Evolutionary conservation across 2,888 invertebrate genomes (phyloP).

Genomic region (Heliconius cydno): DNA sequence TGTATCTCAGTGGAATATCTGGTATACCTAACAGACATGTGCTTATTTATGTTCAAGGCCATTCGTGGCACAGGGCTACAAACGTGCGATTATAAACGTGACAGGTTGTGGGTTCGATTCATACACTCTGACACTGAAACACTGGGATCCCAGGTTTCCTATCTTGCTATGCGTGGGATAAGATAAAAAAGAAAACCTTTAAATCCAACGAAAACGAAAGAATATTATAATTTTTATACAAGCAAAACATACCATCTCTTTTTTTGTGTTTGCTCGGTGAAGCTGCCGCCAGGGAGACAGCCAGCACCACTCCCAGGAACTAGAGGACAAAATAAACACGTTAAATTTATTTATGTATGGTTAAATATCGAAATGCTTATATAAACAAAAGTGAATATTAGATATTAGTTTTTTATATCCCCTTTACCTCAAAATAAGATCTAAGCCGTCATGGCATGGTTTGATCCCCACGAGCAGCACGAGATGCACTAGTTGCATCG

Average conservation of each 20-base stretch:
- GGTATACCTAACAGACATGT: too few relatives aligned
- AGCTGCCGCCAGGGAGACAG: slow-evolving; percentile 57
- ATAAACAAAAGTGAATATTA: not conserved
- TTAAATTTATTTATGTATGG: not conserved
- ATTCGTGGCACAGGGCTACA: too few relatives aligned
- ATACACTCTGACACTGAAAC: too few relatives aligned
- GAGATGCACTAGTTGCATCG: too few relatives aligned
- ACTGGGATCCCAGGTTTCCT: too few relatives aligned
- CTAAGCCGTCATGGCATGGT: not conserved
- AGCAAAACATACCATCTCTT: slow-evolving; percentile 66
- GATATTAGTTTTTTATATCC: not conserved
- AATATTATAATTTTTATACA: not conserved
- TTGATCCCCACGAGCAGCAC: not conserved
- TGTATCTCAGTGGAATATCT: not conserved
- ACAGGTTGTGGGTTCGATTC: too few relatives aligned
- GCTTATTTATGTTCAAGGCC: too few relatives aligned
- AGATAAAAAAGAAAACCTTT: not conserved
- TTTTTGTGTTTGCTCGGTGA: slow-evolving; percentile 67
- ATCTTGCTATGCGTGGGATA: too few relatives aligned
- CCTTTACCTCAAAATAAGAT: not conserved
- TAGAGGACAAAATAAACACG: slow-evolving; percentile 52
- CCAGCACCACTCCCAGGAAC: slow-evolving; percentile 63
- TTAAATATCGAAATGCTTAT: not conserved
- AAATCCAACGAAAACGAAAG: not conserved
- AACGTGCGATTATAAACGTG: too few relatives aligned